Evolutionary conservation across 2,888 invertebrate species (phyloP), one percentile per base, ranked within the genome.

Genomic region (Apotomis betuletana): DNA sequence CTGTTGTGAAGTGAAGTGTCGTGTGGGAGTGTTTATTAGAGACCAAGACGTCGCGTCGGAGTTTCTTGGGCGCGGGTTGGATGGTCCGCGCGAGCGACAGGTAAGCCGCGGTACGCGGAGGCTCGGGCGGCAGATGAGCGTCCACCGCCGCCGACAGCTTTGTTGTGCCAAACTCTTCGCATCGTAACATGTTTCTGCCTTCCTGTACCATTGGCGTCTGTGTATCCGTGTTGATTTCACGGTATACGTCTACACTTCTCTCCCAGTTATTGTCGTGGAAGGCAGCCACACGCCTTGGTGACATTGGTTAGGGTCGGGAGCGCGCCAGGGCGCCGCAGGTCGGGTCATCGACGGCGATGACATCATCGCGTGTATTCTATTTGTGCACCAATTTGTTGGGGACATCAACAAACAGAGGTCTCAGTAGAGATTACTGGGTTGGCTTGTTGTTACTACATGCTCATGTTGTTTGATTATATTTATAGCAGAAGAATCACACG

Each of bases 1-100:
- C 46, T 59, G 36, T 54, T 36, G 70, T 70, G 54, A 54, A 70
- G 64, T 60, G 54, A 27, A 55, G 38, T 70, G 70, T 70, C 44
- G 70, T 60, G 70, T 67, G 70, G 65, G 60, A 65, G 70, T 70
- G 70, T 70, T 70, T 70, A 70, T 59, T 41, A 49, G 65, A 55
- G 44, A 62, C 46, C 54, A 58, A 63, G 60, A 65, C 70, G 65
- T 65, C 60, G 65, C 65, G 60, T 49, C 60, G 46, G 60, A 55
- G 69, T 38, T 41, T 9, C 65, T 38, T 36, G 27, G 60, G 38
- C 52, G 44, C 58, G 52, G 60, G 55, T 41, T 60, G 70, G 65
- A 70, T 65, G 70, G 46, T 13, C 49, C 60, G 55, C 65, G 65
- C 60, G 49, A 49, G 65, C 70, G 60, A 59, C 70, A 70, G 70